A percentile compares a stretch with the other conserved stretches of the same genome.
phyloP scores from a whole-genome alignment of 2,113 vertebrate species.

The Stercorarius parasiticus region DNA sequence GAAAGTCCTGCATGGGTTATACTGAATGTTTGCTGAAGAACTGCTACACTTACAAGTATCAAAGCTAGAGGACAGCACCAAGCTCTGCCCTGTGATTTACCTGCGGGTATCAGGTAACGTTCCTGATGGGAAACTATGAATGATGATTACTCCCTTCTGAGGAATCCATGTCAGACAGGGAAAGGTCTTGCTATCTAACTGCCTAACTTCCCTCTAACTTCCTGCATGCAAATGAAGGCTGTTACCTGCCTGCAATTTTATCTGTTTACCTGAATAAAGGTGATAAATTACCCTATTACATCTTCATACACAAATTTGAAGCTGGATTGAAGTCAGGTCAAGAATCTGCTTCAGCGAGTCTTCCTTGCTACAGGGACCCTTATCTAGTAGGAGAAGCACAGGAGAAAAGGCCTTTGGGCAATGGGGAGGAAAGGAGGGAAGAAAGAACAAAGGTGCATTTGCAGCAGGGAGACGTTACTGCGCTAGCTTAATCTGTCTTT shows the following conservation, averaged over 20 bases:
- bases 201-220: background rate
- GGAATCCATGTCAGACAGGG: background rate
- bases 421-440: background rate
- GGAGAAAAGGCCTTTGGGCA: background rate
- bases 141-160: background rate
- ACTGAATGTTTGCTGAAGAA: background rate
- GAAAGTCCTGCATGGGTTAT: background rate
- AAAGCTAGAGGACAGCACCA: background rate
- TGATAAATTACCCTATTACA: slow-evolving; percentile 25
- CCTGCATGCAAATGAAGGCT: slow-evolving; percentile 2
- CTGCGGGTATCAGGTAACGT: background rate
- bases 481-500: background rate
- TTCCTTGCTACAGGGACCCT: background rate
- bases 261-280: slow-evolving; percentile 21
- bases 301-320: slow-evolving; percentile 23
- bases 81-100: background rate
- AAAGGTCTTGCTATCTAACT: background rate
- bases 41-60: background rate
- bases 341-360: background rate
- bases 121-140: background rate
- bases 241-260: background rate
- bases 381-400: background rate
- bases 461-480: background rate
- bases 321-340: slow-evolving; percentile 22
- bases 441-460: background rate